phyloP scores from a whole-genome alignment of 2,113 vertebrate genomes.

The Petroica traversi region DNA sequence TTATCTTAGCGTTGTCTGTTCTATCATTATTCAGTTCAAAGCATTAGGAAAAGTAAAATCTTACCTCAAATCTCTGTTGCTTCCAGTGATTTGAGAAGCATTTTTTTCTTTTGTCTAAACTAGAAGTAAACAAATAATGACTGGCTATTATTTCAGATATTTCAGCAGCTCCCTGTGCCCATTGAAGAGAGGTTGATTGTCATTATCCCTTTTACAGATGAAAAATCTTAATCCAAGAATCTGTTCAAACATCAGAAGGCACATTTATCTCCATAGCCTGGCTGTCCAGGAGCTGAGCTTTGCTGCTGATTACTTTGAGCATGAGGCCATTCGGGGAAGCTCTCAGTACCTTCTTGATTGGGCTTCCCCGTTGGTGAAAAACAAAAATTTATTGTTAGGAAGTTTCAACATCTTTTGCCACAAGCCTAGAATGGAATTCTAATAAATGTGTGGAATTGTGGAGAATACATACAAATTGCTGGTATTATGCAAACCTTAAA shows the following conservation, averaged over 20 bases:
- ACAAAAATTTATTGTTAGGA: background rate
- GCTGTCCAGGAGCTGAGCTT: background rate
- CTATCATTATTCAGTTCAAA: background rate
- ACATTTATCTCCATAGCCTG: background rate
- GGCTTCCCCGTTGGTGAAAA: background rate
- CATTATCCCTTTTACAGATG: background rate
- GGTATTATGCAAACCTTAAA: background rate
- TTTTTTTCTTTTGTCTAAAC: background rate
- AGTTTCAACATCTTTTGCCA: background rate
- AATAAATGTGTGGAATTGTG: background rate
- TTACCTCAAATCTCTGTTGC: background rate
- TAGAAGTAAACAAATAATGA: background rate
- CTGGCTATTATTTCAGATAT: background rate
- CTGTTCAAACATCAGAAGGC: background rate
- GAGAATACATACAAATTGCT: background rate
- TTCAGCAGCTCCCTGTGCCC: background rate
- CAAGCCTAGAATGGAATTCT: background rate
- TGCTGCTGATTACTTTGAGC: background rate
- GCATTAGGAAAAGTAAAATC: background rate
- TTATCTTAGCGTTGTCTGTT: background rate
- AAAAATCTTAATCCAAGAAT: background rate
- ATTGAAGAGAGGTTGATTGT: background rate
- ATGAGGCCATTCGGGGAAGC: background rate
- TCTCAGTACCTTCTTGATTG: background rate
- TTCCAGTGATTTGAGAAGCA: background rate